These are phyloP conservation scores for Paraescarpia echinospica DNA, from an alignment of 1,140 invertebrate genomes.

Conservation along the genomic window DNA sequence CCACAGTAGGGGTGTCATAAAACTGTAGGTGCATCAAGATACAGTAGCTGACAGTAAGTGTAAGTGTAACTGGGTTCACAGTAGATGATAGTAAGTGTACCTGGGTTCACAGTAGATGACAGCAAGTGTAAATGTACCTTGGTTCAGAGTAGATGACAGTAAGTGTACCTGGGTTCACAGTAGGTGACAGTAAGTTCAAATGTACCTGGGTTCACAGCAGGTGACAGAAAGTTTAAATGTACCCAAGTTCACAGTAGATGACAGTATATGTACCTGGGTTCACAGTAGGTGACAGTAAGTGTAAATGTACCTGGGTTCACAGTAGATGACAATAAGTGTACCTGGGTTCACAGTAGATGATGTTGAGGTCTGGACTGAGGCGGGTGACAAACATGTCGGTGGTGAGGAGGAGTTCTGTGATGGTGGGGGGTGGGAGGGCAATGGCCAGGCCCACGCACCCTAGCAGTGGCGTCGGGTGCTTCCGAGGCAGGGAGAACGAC, in stretches of 20 bases:
- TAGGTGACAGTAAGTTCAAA: too few relatives aligned
- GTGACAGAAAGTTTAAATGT: too few relatives aligned
- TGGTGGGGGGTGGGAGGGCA: slow-evolving; percentile 90
- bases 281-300: too few relatives aligned
- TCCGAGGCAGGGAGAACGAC: slow-evolving; percentile 81
- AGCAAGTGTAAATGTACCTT: not conserved
- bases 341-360: slow-evolving; percentile 96
- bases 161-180: too few relatives aligned
- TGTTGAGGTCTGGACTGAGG: slow-evolving; percentile 92
- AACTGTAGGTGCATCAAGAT: too few relatives aligned
- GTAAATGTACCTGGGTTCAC: slow-evolving; percentile 48
- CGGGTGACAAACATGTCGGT: slow-evolving; percentile 96
- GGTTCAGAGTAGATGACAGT: too few relatives aligned
- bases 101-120: not conserved
- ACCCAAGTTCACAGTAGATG: too few relatives aligned
- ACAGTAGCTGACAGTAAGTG: too few relatives aligned
- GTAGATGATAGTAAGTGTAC: not conserved
- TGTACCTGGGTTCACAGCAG: too few relatives aligned
- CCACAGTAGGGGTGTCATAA: too few relatives aligned
- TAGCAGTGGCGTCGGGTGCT: slow-evolving; percentile 79
- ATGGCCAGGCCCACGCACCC: slow-evolving; percentile 94
- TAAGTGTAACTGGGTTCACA: too few relatives aligned
- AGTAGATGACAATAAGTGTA: slow-evolving; percentile 62
- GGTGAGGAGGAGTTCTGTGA: slow-evolving; percentile 94
- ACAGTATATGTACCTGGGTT: too few relatives aligned